Base-by-base conservation (phyloP, 2,113 vertebrate species). In the Mesembrinibis cayennensis region DNA sequence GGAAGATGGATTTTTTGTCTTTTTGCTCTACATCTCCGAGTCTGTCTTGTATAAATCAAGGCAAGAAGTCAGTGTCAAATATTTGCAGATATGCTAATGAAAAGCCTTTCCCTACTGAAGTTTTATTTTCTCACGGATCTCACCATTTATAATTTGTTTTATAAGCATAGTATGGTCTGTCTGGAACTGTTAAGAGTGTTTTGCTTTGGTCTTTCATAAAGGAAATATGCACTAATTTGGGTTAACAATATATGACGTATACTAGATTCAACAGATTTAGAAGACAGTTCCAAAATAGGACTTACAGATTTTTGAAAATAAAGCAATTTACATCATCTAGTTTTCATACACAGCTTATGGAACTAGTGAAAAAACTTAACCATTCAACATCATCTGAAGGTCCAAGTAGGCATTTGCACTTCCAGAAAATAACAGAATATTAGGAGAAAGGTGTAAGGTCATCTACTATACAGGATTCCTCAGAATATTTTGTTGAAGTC, bases 81-180 rank as follows among this genome's bases (percentile, higher is more conserved):
- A 27, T 30, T 44, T 82, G 69, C 78, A 84, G 63, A 69, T 50
- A 34, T 38, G 53, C 73, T 77, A 86, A 87, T 69, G 53, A 90
- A 63, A 90, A 92, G 94, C 22, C 49, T 87, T 92, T 90, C 36
- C 72, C 42, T 80, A 56, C 58, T 80, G 26, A 95, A 95, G 72
- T 29, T 83, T 86, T 49, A 38, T 69, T 84, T 95, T 92, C 69
- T 81, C 50, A 26, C 63, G 84, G 49, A 77, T 83, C 58, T 87
- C 58, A 38, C 36, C 80, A 71, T 13, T 89, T 58, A 49, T 58
- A 49, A 49, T 76, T 92, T 36, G 69, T 36, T 95, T 66, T 82
- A 53, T 40, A 93, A 79, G 87, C 52, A 3, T 25, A 86, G 61
- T 7, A 32, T n/a, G 42, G 56, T 82, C 56, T 93, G 80, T 49